Evolutionary conservation across 2,888 invertebrate genomes (phyloP), one percentile per base, ranked within the genome.

Genomic region (Orthosia gothica): DNA sequence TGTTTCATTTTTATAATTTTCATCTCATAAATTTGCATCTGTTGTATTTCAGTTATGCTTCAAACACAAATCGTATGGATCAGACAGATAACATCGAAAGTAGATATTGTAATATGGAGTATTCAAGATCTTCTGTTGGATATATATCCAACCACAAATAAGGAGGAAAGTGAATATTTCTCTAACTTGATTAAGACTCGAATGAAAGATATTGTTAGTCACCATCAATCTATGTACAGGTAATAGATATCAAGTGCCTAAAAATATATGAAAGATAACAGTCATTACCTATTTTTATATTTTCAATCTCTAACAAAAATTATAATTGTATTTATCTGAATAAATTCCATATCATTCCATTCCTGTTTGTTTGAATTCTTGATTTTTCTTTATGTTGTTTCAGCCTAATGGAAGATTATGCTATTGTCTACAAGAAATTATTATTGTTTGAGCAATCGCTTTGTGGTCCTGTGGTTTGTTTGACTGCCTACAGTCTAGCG

Each of bases 1-100:
- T n/a, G 40, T 45, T 9, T 32, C 1, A 52, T 12, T 15, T 9
- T 54, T 52, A 40, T 40, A 20, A 52, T 16, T 64, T 18, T 40
- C 32, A n/a, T 32, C 0, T n/a, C 50, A 11, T 23, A 26, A 9
- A 9, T 40, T 40, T 40, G 40, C 9, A 40, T 40, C 1, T 40
- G 1, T 9, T 40, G 7, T 40, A 9, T 79, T 89, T 79, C 87
- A 95, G 95, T 94, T 87, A 92, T 92, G 89, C 77, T 93, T 40
- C 91, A 92, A 86, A 93, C 93, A 16, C 91, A 94, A 89, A 88
- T 95, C 79, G 85, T 94, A 18, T 95, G 95, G 95, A 88, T 94
- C 18, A 88, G 94, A 50, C 91, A 94, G 68, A 93, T 95, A 79
- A 85, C 87, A 15, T 87, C 91, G 18, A 94, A 94, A 89, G 92